Conservation (phyloP, 2,113 vertebrate species). For the Pipra filicauda region DNA sequence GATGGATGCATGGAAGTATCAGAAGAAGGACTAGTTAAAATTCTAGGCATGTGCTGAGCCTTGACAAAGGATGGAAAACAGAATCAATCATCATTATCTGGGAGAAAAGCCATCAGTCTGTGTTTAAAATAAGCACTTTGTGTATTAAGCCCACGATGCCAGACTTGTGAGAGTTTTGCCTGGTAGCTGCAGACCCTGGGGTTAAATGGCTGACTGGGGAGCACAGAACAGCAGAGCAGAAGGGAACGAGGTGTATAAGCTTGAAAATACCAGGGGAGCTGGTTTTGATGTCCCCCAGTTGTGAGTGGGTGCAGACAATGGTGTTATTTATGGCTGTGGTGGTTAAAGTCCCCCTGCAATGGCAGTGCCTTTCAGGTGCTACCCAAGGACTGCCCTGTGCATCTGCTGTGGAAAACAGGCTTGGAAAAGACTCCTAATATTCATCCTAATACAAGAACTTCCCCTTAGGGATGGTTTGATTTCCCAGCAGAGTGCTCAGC, state of each 20-base stretch:
- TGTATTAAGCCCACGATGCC: background rate
- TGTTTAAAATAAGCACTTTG: slow-evolving; percentile 50
- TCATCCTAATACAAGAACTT: background rate
- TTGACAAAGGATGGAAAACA: slow-evolving; percentile 63
- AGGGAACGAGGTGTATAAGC: background rate
- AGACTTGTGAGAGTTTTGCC: slow-evolving; percentile 11
- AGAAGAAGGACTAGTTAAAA: slow-evolving; percentile 51
- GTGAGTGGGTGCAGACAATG: background rate
- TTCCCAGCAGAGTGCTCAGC: background rate
- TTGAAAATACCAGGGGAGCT: background rate
- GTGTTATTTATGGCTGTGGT: background rate
- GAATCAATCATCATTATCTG: slow-evolving; percentile 59
- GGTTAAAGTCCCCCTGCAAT: background rate
- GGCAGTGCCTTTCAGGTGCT: background rate
- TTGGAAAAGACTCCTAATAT: background rate
- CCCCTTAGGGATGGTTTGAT: background rate
- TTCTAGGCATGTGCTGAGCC: slow-evolving; percentile 39
- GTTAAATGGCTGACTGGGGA: background rate
- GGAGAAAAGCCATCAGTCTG: slow-evolving; percentile 44
- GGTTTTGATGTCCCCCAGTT: background rate
- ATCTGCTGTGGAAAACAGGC: background rate
- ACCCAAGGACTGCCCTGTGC: background rate
- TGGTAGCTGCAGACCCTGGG: background rate
- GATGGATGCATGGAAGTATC: slow-evolving; percentile 29
- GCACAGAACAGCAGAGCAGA: background rate